phyloP scores from a whole-genome alignment of 2,113 vertebrate species.

The Cranoglanis bouderius region DNA sequence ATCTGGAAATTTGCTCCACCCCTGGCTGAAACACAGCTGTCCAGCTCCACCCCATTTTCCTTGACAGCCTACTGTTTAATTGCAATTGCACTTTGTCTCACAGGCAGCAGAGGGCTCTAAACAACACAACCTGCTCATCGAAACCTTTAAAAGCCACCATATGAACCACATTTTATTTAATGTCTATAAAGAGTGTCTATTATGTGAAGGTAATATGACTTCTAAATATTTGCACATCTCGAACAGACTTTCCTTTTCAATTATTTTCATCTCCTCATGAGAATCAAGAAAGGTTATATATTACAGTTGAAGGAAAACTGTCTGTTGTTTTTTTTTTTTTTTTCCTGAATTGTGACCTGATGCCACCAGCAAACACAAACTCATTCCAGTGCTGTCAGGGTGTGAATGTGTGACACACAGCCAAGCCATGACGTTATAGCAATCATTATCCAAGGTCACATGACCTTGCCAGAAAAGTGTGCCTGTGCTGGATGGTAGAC shows the following conservation, averaged over 20 bases:
- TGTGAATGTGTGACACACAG: conserved; percentile 44
- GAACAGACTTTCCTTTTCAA: background rate
- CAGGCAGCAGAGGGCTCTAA: conserved; percentile 5
- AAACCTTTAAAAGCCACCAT: background rate
- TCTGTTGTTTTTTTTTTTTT: conserved; percentile 29
- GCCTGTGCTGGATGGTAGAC: conserved; percentile 37
- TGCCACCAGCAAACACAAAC: conserved; percentile 41
- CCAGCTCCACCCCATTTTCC: background rate
- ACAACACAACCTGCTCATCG: background rate
- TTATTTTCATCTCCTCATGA: conserved; percentile 8
- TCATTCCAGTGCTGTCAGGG: conserved; percentile 49
- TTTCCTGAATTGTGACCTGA: conserved; percentile 47
- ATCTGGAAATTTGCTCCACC: background rate
- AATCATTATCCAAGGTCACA: conserved; percentile 54
- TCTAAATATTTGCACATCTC: background rate
- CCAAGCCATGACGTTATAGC: conserved; percentile 8
- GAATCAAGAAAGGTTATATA: conserved; percentile 44
- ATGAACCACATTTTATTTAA: background rate
- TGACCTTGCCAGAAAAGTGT: conserved; percentile 17
- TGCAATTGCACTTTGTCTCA: background rate
- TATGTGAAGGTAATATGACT: background rate
- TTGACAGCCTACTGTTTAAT: background rate
- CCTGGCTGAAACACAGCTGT: background rate
- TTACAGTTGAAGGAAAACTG: conserved; percentile 21
- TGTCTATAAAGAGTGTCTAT: too few relatives aligned